phyloP scores from a whole-genome alignment of 2,797 vertebrate species.

The Rhabdophis nuchalis region DNA sequence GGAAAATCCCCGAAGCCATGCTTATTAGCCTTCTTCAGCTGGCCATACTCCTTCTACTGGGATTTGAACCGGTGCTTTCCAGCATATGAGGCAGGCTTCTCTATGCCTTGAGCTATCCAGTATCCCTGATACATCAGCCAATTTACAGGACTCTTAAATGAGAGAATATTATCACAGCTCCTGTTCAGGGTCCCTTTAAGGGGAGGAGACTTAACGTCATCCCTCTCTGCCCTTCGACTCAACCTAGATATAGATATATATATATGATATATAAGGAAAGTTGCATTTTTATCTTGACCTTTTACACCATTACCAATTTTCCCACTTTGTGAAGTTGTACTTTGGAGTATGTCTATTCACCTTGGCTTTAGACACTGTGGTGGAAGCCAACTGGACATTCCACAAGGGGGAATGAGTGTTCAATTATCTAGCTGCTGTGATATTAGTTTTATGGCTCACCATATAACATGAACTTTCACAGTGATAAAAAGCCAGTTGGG shows the following conservation, averaged over 20 bases:
- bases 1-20: no score
- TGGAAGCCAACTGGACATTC: neutral
- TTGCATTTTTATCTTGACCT: neutral
- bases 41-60: no score
- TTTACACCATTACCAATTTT: neutral
- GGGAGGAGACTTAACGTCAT: no score
- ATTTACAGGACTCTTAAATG: no score
- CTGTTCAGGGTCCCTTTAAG: no score
- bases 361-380: neutral
- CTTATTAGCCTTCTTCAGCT: no score
- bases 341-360: neutral
- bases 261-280: neutral
- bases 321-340: neutral
- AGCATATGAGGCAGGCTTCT: no score
- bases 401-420: neutral
- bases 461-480: slow-evolving; percentile 19
- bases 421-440: slow-evolving; percentile 29
- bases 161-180: no score
- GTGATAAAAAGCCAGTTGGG: neutral
- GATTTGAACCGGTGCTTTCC: no score
- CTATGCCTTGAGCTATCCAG: no score
- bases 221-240: no score
- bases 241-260: neutral
- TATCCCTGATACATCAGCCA: no score
- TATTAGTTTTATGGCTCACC: slow-evolving; percentile 3